A percentile compares a stretch with the other conserved stretches of the same genome.
Conservation (phyloP, 2,113 vertebrate genomes). For the Meles meles region DNA sequence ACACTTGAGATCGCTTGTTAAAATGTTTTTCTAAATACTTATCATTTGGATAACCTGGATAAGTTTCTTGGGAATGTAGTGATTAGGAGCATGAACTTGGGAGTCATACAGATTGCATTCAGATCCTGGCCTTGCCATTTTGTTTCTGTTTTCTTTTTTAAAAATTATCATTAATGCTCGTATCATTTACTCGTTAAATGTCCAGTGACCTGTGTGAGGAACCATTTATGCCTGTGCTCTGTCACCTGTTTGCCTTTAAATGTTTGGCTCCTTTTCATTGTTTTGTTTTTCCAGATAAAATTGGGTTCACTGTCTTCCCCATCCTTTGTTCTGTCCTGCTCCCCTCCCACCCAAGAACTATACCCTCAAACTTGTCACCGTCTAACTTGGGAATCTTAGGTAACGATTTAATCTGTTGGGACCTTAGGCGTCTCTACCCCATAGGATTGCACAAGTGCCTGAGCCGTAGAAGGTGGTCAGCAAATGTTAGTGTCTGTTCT, state of each 20-base stretch:
- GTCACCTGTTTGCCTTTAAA: neutral
- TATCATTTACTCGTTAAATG: neutral
- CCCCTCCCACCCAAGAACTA: neutral
- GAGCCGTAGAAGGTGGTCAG: neutral
- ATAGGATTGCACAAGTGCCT: neutral
- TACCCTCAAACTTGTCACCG: neutral
- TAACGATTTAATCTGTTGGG: neutral
- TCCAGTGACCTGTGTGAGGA: neutral
- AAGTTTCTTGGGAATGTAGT: neutral
- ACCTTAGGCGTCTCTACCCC: neutral
- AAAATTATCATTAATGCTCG: neutral
- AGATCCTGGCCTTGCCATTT: neutral
- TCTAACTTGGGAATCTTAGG: neutral
- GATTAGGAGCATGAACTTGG: neutral
- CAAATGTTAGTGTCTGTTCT: neutral
- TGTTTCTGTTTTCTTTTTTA: neutral
- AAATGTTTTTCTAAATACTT: conserved; percentile 11
- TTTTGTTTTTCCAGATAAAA: conserved; percentile 9
- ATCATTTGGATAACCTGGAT: neutral
- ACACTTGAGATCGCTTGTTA: conserved; percentile 7
- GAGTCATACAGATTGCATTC: neutral
- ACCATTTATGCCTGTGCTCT: neutral
- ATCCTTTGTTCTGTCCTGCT: neutral
- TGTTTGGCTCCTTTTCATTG: neutral
- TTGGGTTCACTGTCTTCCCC: neutral